These are phyloP conservation scores for Darevskia nairensis DNA, from an alignment of 2,797 vertebrate genomes.

Conservation along the genomic window DNA sequence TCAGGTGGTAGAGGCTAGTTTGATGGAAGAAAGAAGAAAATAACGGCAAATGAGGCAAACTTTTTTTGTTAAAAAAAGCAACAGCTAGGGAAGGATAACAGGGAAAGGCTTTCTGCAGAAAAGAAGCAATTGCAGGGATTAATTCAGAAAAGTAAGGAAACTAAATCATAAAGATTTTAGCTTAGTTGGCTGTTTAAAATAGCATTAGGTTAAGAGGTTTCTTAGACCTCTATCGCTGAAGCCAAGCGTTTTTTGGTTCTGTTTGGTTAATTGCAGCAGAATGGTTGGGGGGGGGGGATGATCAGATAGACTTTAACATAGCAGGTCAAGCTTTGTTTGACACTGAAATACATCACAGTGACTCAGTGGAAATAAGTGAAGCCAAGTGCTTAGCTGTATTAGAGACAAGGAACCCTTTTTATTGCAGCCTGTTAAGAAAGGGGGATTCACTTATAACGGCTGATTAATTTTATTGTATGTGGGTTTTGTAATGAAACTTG, in stretches of 20 bases:
- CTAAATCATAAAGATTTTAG: background rate
- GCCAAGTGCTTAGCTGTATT: background rate
- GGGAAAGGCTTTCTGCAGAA: too few relatives aligned
- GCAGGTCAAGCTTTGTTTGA: background rate
- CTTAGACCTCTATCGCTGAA: background rate
- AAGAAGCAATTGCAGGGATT: background rate
- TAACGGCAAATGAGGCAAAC: background rate
- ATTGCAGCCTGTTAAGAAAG: background rate
- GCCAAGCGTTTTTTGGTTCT: background rate
- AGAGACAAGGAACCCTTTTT: background rate
- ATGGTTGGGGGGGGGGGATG: background rate
- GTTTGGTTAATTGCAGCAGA: background rate
- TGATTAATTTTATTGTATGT: constrained; percentile 10
- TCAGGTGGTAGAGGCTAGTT: too few relatives aligned
- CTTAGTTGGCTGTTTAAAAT: background rate
- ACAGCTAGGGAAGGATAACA: too few relatives aligned
- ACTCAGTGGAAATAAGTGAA: background rate
- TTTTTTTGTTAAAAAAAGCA: too few relatives aligned
- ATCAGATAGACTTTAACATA: background rate
- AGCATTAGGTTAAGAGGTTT: background rate
- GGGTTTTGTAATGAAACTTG: background rate
- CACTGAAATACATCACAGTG: background rate
- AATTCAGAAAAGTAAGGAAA: background rate
- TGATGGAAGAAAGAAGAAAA: too few relatives aligned
- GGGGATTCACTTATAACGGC: background rate